Evolutionary conservation across 2,113 vertebrate genomes (phyloP).

Genomic region (Beaufortia kweichowensis): DNA sequence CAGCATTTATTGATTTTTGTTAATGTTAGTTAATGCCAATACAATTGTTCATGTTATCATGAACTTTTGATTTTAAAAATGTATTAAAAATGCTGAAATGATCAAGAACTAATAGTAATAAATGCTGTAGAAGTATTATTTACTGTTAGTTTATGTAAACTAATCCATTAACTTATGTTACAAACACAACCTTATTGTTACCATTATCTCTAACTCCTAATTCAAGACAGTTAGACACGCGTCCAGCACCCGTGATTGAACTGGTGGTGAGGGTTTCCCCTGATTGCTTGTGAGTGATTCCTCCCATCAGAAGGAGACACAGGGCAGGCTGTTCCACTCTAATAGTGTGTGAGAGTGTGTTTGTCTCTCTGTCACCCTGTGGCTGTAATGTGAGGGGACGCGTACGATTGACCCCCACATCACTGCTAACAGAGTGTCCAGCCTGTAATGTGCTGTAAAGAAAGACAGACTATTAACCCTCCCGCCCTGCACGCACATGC

Average conservation of each 20-base stretch:
- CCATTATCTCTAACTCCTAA: constrained; percentile 2
- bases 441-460: constrained; percentile 57
- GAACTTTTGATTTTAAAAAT: too few species aligned
- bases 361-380: constrained; percentile 50
- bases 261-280: constrained; percentile 39
- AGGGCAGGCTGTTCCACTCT: constrained; percentile 35
- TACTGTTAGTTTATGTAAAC: too few species aligned
- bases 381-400: constrained; percentile 56
- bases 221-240: background rate
- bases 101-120: too few species aligned
- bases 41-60: too few species aligned
- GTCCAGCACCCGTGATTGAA: constrained; percentile 1
- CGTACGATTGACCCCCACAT: constrained; percentile 53
- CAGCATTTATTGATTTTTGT: too few species aligned
- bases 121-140: too few species aligned
- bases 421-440: constrained; percentile 58
- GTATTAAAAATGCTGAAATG: too few species aligned
- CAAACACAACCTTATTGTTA: too few species aligned
- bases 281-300: constrained; percentile 51
- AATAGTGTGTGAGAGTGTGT: constrained; percentile 52
- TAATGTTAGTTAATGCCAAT: too few species aligned
- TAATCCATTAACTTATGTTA: too few species aligned
- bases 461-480: constrained; percentile 59
- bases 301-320: constrained; percentile 41
- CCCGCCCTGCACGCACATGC: constrained; percentile 33